Conservation (phyloP, 2,113 vertebrate species). For the Proterorhinus semilunaris region DNA sequence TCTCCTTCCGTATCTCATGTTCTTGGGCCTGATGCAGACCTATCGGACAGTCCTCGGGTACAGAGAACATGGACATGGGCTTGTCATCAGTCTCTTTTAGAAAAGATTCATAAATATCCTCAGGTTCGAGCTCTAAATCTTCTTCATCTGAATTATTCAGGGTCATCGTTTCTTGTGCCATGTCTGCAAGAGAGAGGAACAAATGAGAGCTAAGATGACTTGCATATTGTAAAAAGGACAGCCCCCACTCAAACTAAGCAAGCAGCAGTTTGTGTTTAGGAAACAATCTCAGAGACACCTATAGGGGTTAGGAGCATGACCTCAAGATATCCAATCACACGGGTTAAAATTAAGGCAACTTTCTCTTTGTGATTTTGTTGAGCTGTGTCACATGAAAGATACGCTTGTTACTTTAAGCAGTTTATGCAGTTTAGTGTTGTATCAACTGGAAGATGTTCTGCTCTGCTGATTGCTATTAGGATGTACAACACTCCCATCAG, state of each 20-base stretch:
- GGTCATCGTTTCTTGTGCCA: constrained; percentile 92
- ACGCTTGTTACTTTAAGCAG: background rate
- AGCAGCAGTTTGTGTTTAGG: constrained; percentile 35
- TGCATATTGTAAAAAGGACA: background rate
- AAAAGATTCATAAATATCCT: constrained; percentile 90
- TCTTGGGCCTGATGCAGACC: constrained; percentile 92
- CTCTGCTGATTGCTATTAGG: background rate
- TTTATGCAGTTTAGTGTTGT: background rate
- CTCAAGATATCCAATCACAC: constrained; percentile 10
- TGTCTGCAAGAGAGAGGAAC: constrained; percentile 61
- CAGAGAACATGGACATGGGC: constrained; percentile 85
- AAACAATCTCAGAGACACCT: constrained; percentile 34
- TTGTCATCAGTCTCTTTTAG: constrained; percentile 90
- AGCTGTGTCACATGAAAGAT: background rate
- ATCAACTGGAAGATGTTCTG: background rate
- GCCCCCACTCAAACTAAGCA: background rate
- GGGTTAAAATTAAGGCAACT: background rate
- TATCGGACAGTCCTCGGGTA: constrained; percentile 94
- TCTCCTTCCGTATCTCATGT: constrained; percentile 87
- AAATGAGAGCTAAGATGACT: constrained; percentile 10
- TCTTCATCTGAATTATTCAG: constrained; percentile 87
- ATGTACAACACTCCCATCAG: background rate
- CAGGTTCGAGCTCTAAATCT: constrained; percentile 83
- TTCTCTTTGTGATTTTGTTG: background rate
- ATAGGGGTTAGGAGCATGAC: background rate